Evolutionary conservation across 2,113 vertebrate species (phyloP).

Genomic region (Zingel zingel): DNA sequence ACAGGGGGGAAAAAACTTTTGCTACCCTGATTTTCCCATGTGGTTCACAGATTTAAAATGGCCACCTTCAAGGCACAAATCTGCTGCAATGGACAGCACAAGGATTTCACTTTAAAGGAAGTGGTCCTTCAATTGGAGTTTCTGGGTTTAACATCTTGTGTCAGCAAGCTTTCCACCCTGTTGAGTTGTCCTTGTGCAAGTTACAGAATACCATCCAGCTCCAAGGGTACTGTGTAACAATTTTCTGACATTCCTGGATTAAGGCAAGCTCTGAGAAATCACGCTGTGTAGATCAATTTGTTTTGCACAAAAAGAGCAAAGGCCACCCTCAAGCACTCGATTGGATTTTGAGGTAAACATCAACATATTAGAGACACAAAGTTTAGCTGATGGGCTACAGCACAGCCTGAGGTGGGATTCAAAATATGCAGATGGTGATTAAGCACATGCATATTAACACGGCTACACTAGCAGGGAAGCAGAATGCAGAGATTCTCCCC

Average conservation of each 20-base stretch:
- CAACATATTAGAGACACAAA: not conserved
- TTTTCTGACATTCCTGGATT: slow-evolving; percentile 14
- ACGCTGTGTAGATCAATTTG: slow-evolving; percentile 25
- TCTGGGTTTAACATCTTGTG: slow-evolving; percentile 17
- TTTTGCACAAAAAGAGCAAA: slow-evolving; percentile 29
- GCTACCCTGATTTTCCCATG: not conserved
- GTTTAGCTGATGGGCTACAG: slow-evolving; percentile 24
- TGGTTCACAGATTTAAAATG: not conserved
- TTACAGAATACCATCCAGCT: slow-evolving; percentile 17
- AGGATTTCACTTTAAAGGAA: slow-evolving; percentile 3
- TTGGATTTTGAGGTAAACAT: slow-evolving; percentile 41
- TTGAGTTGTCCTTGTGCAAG: slow-evolving; percentile 14
- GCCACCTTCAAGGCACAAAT: not conserved
- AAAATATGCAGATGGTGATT: slow-evolving; percentile 14
- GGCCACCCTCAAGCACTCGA: not conserved
- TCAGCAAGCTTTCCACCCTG: slow-evolving; percentile 7
- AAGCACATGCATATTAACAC: slow-evolving; percentile 3
- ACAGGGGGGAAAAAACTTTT: not conserved
- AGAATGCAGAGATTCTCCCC: not conserved
- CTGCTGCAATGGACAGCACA: not conserved
- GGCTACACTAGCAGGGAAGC: not conserved
- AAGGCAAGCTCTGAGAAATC: slow-evolving; percentile 21
- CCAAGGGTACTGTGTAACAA: not conserved
- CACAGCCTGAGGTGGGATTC: slow-evolving; percentile 17
- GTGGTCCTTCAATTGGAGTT: slow-evolving; percentile 9